phyloP scores from a whole-genome alignment of 1,140 invertebrate genomes.

The Scaptomyza pallida region DNA sequence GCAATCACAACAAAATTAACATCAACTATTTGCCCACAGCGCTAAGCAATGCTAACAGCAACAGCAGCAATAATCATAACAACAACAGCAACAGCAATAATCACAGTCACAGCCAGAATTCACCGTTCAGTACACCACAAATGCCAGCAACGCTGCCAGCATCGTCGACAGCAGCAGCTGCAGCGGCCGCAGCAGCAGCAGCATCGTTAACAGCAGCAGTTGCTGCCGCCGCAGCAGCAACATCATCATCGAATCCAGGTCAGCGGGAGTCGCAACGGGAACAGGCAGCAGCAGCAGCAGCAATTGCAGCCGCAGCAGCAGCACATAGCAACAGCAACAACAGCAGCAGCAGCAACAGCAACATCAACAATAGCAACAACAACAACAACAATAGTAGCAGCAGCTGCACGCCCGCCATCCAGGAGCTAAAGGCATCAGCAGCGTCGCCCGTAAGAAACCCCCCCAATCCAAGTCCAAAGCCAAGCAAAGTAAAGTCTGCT shows the following conservation, averaged over 20 bases:
- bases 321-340: not conserved
- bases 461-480: conserved; percentile 66
- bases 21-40: conserved; percentile 58
- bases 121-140: conserved; percentile 64
- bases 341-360: not conserved
- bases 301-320: conserved; percentile 14
- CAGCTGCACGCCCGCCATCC: conserved; percentile 71
- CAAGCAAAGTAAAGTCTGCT: conserved; percentile 80
- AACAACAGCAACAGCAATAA: conserved; percentile 27
- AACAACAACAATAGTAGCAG: conserved; percentile 18
- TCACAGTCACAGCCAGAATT: conserved; percentile 57
- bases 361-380: conserved; percentile 1
- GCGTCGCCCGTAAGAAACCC: conserved; percentile 82
- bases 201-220: conserved; percentile 67
- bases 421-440: conserved; percentile 79
- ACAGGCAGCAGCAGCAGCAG: conserved; percentile 11
- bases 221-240: conserved; percentile 64
- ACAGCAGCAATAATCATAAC: conserved; percentile 28
- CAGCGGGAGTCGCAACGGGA: conserved; percentile 14
- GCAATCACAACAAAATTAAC: conserved; percentile 64
- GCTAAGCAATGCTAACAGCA: conserved; percentile 27
- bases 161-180: conserved; percentile 59
- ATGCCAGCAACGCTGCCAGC: conserved; percentile 49
- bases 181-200: conserved; percentile 55
- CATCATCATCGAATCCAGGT: conserved; percentile 38